These are phyloP conservation scores for Artibeus lituratus DNA, from an alignment of 2,797 vertebrate species.

Conservation along the genomic window DNA sequence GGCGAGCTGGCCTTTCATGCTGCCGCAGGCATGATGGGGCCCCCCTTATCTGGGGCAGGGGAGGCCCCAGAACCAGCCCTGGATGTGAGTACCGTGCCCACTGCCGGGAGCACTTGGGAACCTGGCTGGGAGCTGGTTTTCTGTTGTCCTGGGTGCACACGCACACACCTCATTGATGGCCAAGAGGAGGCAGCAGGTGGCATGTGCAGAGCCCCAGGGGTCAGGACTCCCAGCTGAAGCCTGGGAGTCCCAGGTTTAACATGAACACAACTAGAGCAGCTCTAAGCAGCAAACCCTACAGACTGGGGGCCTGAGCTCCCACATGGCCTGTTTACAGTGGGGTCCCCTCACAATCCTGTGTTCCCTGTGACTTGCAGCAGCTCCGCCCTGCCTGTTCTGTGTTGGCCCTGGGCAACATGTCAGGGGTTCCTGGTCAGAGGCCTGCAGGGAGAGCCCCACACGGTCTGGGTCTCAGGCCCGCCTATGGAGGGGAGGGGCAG, in stretches of 20 bases:
- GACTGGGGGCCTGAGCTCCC: not conserved
- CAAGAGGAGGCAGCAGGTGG: fast-evolving
- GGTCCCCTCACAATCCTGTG: not conserved
- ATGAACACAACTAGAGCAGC: not conserved
- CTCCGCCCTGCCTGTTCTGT: not conserved
- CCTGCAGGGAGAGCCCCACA: not conserved
- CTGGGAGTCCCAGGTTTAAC: not conserved
- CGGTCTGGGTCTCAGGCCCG: not conserved
- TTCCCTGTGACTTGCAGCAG: not conserved
- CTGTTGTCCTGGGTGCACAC: not conserved
- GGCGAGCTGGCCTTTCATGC: slow-evolving; percentile 81
- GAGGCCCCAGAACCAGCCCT: slow-evolving; percentile 91
- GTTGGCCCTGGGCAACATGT: not conserved
- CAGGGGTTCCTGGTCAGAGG: not conserved
- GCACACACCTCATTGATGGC: not conserved
- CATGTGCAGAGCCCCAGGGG: not conserved
- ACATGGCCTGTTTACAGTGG: not conserved
- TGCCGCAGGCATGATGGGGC: slow-evolving; percentile 77
- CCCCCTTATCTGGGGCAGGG: slow-evolving; percentile 77
- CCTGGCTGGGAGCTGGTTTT: not conserved
- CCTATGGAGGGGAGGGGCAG: not conserved
- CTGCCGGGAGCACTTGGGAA: not conserved
- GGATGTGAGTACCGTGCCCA: slow-evolving; percentile 87
- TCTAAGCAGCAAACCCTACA: not conserved
- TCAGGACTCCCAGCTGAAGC: not conserved